phyloP scores from a whole-genome alignment of 2,888 invertebrate species.

The Sinotaia quadrata region DNA sequence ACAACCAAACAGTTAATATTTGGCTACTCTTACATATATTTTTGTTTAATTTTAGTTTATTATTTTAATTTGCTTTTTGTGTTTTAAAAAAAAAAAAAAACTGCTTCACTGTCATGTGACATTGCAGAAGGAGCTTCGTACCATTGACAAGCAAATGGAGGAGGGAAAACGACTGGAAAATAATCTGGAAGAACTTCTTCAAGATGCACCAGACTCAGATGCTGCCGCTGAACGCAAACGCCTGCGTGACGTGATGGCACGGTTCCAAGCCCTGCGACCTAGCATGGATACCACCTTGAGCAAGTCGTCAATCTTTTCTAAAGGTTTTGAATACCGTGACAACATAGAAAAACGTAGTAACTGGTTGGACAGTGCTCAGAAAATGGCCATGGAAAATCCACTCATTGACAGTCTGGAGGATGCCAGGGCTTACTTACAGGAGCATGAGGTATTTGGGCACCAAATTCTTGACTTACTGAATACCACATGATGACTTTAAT shows the following conservation, averaged over 20 bases:
- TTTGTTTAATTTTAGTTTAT: too few species aligned
- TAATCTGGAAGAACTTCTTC: slow-evolving; percentile 87
- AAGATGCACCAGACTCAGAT: slow-evolving; percentile 86
- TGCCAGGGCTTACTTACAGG: slow-evolving; percentile 60
- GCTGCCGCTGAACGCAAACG: slow-evolving; percentile 85
- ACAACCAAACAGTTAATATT: too few species aligned
- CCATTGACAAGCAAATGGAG: slow-evolving; percentile 74
- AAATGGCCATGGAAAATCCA: slow-evolving; percentile 58
- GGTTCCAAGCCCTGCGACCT: slow-evolving; percentile 85
- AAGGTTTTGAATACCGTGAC: slow-evolving; percentile 91
- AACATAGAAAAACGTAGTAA: slow-evolving; percentile 87
- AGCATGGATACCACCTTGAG: slow-evolving; percentile 93
- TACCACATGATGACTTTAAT: too few species aligned
- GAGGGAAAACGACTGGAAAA: slow-evolving; percentile 97
- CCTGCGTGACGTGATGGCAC: slow-evolving; percentile 81
- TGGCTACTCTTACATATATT: too few species aligned
- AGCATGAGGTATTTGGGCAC: slow-evolving; percentile 68
- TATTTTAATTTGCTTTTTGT: background rate
- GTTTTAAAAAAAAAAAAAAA: background rate
- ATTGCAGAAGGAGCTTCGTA: slow-evolving; percentile 59
- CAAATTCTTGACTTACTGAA: too few species aligned
- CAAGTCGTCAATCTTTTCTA: slow-evolving; percentile 91
- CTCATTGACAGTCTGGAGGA: slow-evolving; percentile 64
- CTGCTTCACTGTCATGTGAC: background rate
- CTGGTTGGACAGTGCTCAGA: slow-evolving; percentile 74